A percentile compares a stretch with the other conserved stretches of the same genome.
Evolutionary conservation across 2,888 invertebrate species (phyloP).

Genomic region (Meiosimyza decipiens): DNA sequence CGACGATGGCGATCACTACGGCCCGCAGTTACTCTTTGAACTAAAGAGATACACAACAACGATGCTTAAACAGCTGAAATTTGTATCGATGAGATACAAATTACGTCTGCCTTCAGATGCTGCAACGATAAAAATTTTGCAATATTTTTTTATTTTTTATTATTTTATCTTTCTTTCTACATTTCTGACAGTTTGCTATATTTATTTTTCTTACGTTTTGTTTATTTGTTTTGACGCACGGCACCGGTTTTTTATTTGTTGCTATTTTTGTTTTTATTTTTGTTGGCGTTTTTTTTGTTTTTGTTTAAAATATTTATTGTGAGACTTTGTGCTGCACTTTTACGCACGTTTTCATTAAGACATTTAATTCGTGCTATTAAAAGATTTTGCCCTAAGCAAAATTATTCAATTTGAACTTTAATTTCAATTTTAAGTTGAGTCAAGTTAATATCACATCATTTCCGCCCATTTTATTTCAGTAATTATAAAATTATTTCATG

Average conservation of each 20-base stretch:
- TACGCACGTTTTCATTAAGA: background rate
- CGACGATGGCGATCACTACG: background rate
- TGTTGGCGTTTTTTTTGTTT: conserved; percentile 14
- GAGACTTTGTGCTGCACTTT: conserved; percentile 35
- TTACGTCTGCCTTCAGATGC: background rate
- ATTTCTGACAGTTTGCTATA: no score
- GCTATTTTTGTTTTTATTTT: conserved; percentile 2
- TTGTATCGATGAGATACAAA: conserved; percentile 19
- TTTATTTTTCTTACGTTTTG: background rate
- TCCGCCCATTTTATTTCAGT: no score
- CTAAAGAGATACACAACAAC: background rate
- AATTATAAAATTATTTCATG: no score
- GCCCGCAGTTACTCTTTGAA: background rate
- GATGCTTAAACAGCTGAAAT: conserved; percentile 1
- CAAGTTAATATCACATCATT: no score
- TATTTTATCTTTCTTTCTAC: background rate
- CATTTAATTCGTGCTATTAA: background rate
- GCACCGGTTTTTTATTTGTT: conserved; percentile 22
- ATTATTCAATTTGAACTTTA: no score
- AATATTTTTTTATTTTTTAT: background rate
- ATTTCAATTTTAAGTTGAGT: no score
- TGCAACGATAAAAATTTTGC: background rate
- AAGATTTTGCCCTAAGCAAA: no score
- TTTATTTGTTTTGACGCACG: conserved; percentile 11
- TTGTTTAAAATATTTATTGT: conserved; percentile 28